A percentile compares a stretch with the other conserved stretches of the same genome.
Conservation (phyloP, 1,140 invertebrate species). For the Achatina immaculata region DNA sequence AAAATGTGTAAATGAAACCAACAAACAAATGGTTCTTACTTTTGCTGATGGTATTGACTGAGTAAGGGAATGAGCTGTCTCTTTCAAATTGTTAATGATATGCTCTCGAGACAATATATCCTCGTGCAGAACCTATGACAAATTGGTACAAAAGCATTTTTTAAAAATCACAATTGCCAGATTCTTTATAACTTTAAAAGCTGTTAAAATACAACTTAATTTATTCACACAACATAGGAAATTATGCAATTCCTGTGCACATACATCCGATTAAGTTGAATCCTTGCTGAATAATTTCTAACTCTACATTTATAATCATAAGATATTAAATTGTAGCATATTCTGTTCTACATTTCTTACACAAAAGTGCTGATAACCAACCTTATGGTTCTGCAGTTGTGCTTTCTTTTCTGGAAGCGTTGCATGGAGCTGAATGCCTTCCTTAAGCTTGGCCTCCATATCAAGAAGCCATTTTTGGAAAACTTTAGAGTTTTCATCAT, state of each 20-base stretch:
- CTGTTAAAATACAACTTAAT: too few relatives aligned
- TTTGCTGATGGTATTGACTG: slow-evolving; percentile 72
- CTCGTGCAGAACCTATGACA: slow-evolving; percentile 81
- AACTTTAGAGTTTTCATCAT: slow-evolving; percentile 78
- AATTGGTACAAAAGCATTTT: slow-evolving; percentile 5
- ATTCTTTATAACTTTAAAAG: not conserved
- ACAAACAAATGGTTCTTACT: too few relatives aligned
- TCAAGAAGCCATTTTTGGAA: slow-evolving; percentile 92
- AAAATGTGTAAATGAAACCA: too few relatives aligned
- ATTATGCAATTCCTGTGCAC: too few relatives aligned
- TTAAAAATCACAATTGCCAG: not conserved
- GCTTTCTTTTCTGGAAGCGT: slow-evolving; percentile 94
- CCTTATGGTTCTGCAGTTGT: slow-evolving; percentile 92
- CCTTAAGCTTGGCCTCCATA: slow-evolving; percentile 90
- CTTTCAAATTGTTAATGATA: slow-evolving; percentile 89
- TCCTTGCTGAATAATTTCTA: too few relatives aligned
- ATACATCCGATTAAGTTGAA: too few relatives aligned
- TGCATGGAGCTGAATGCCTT: slow-evolving; percentile 89
- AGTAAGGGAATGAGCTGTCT: slow-evolving; percentile 90
- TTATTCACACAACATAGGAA: too few relatives aligned
- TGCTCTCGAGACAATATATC: slow-evolving; percentile 93
- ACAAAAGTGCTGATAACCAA: slow-evolving; percentile 64
- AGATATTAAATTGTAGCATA: too few relatives aligned
- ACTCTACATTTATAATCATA: too few relatives aligned
- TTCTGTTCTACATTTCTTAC: not conserved